A percentile compares a stretch with the other conserved stretches of the same genome.
Evolutionary conservation across 2,113 vertebrate genomes (phyloP).

Genomic region (Nannospalax galili): DNA sequence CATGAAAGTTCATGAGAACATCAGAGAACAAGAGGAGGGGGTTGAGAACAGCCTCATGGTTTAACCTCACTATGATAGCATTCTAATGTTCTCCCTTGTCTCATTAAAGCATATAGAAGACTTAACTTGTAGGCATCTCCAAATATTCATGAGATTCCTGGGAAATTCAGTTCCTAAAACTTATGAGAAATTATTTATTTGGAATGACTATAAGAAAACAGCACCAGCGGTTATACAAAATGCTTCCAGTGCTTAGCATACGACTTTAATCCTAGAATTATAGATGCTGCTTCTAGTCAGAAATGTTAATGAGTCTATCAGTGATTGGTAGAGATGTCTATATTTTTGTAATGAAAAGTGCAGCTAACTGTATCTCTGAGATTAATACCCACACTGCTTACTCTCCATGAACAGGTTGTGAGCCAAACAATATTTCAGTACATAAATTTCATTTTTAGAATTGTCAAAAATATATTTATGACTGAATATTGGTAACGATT

Average conservation of each 20-base stretch:
- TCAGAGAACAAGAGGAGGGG: accelerated
- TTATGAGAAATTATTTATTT: neutral
- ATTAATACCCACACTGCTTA: slow-evolving; percentile 27
- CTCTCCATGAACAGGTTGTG: neutral
- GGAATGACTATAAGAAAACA: neutral
- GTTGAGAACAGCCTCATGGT: neutral
- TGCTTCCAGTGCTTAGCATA: neutral
- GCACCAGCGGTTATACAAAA: neutral
- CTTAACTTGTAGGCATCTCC: neutral
- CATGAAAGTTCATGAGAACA: neutral
- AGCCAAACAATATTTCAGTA: slow-evolving; percentile 52
- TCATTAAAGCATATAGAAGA: neutral
- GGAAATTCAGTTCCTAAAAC: slow-evolving; percentile 32
- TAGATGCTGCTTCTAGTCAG: neutral
- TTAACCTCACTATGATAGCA: neutral
- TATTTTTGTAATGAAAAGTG: neutral
- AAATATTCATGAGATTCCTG: neutral
- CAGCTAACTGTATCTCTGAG: neutral
- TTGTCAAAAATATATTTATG: slow-evolving; percentile 62
- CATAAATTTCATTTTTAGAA: slow-evolving; percentile 63
- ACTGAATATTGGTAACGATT: slow-evolving; percentile 49
- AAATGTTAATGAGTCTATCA: neutral
- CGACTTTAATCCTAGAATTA: neutral
- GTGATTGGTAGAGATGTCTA: neutral
- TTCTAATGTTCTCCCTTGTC: neutral